phyloP scores from a whole-genome alignment of 2,113 vertebrate genomes.

The Mastomys natalensis region DNA sequence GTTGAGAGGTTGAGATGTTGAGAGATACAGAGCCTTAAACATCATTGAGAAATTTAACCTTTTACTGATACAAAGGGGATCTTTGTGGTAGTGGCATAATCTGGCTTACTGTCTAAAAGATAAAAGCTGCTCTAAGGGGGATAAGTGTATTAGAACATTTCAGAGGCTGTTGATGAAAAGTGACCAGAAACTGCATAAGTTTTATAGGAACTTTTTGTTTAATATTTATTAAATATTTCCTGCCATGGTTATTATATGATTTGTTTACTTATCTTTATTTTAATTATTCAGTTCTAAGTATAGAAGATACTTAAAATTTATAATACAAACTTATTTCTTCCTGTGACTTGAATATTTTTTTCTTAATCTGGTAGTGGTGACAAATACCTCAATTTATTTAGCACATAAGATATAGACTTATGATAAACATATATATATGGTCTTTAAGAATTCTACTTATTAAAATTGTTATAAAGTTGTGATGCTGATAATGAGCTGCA shows the following conservation, averaged over 20 bases:
- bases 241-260: not conserved
- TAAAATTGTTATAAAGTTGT: constrained; percentile 14
- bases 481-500: not conserved
- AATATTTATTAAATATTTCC: constrained; percentile 15
- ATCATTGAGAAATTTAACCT: not conserved
- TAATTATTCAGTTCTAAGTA: constrained; percentile 41
- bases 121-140: constrained; percentile 20
- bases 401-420: not conserved
- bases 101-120: not conserved
- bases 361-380: constrained; percentile 1
- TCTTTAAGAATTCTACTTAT: not conserved
- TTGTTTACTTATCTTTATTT: constrained; percentile 37
- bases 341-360: constrained; percentile 21
- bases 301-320: constrained; percentile 52
- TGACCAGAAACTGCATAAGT: constrained; percentile 29
- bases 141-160: not conserved
- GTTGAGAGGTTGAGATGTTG: not conserved
- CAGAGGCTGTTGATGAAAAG: constrained; percentile 18
- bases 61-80: not conserved
- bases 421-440: constrained; percentile 2
- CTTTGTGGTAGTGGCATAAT: not conserved
- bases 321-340: constrained; percentile 45
- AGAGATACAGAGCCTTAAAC: not conserved
- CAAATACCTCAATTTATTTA: constrained; percentile 35
- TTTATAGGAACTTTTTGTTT: constrained; percentile 51